These are phyloP conservation scores for Emydocephalus ijimae DNA, from an alignment of 2,113 vertebrate species.

Conservation along the genomic window DNA sequence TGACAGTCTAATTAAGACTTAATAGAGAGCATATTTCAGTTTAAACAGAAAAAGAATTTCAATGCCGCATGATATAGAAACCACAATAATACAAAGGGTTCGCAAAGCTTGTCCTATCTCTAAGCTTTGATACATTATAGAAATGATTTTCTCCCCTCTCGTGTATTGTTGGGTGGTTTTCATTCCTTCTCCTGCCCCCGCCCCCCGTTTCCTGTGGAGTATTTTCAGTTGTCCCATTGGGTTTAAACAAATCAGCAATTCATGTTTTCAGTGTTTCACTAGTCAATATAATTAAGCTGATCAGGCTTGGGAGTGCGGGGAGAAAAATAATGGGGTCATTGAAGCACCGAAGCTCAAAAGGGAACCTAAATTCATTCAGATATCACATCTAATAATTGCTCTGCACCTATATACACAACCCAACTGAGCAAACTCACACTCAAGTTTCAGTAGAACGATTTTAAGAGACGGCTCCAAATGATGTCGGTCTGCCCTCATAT, in stretches of 20 bases:
- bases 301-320: constrained; percentile 68
- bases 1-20: background rate
- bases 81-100: background rate
- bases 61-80: background rate
- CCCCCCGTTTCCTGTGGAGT: constrained; percentile 41
- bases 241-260: constrained; percentile 69
- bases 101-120: constrained; percentile 47
- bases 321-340: constrained; percentile 73
- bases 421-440: constrained; percentile 62
- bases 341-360: constrained; percentile 70
- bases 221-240: constrained; percentile 64
- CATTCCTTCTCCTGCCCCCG: background rate
- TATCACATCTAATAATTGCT: constrained; percentile 76
- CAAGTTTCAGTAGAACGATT: constrained; percentile 57
- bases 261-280: constrained; percentile 70
- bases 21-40: constrained; percentile 16
- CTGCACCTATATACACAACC: constrained; percentile 69
- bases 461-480: constrained; percentile 30
- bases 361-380: constrained; percentile 72
- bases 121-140: constrained; percentile 28
- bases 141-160: constrained; percentile 8
- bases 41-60: constrained; percentile 5
- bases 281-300: constrained; percentile 77
- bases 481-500: constrained; percentile 15
- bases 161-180: background rate